Evolutionary conservation across 2,113 vertebrate genomes (phyloP), one percentile per base, ranked within the genome.

Genomic region (Lota lota): DNA sequence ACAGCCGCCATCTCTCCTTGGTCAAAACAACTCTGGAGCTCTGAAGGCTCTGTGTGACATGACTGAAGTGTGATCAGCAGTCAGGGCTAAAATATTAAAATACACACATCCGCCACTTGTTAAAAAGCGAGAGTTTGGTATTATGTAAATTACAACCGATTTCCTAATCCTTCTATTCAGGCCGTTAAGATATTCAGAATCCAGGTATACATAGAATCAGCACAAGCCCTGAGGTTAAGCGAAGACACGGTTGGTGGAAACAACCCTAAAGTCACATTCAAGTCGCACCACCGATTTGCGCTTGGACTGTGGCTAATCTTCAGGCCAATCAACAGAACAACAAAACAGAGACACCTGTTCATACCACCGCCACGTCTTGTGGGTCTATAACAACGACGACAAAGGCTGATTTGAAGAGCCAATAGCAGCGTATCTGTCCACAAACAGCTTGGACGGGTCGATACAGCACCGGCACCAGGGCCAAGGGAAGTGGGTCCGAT

Each of bases 401-500:
- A 33, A 54, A n/a, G 69, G 66, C 75, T 66, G 74, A 79, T 77
- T 66, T 65, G 64, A 79, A 69, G 67, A 66, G 20, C 63, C 54
- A 33, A 69, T 81, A 72, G 70, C 81, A 80, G 61, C 58, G 73
- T 78, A 75, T 83, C 72, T 74, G 68, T 80, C 77, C 33, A 22
- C 79, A 79, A 76, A 81, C 77, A 74, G 74, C 77, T 71, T 24
- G 28, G 69, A 14, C 0, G 69, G 75, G 83, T 86, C 79, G 3
- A 87, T 88, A 64, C 19, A 33, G 73, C 63, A 28, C 20, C 65
- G 57, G 60, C 74, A 67, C 70, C 68, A 75, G 67, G 64, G 53
- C 67, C 66, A 33, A 56, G 76, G 72, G 64, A 64, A 79, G 61
- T 68, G 74, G 74, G 28, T 81, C 73, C 36, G 58, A 77, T 74